A percentile compares a stretch with the other conserved stretches of the same genome.
These are phyloP conservation scores for Saturnia japonica DNA, from an alignment of 2,888 invertebrate genomes.

Conservation along the genomic window DNA sequence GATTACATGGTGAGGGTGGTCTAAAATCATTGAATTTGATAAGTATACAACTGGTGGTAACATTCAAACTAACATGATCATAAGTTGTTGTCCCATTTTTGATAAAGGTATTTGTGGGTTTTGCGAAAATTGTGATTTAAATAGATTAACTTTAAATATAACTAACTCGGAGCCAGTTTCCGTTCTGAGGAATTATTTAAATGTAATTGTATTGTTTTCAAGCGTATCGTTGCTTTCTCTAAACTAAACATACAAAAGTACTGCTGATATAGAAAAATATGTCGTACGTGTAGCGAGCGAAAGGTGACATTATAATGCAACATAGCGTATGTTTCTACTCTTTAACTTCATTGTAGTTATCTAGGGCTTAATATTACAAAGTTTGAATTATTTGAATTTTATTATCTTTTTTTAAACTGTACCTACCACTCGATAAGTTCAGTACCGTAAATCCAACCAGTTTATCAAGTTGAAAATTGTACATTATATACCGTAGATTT, in stretches of 20 bases:
- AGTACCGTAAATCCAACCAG: background rate
- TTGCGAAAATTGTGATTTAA: background rate
- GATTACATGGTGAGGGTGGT: too few species aligned
- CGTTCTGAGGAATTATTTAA: background rate
- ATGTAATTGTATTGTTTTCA: background rate
- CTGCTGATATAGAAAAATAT: background rate
- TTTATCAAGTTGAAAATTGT: slow-evolving; percentile 5
- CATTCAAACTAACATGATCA: background rate
- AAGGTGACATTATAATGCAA: background rate
- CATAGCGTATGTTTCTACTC: background rate
- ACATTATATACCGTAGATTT: background rate
- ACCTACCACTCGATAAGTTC: background rate
- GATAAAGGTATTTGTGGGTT: background rate
- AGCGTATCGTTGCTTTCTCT: background rate
- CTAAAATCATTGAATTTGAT: too few species aligned
- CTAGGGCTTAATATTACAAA: background rate
- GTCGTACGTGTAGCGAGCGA: background rate
- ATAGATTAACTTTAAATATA: background rate
- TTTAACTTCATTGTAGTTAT: background rate
- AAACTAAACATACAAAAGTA: background rate
- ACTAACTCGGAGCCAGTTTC: background rate
- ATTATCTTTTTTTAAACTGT: background rate
- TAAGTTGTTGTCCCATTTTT: background rate
- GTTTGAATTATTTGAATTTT: background rate
- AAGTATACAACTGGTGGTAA: background rate